Conservation (phyloP, 2,888 invertebrate species). For the Troilus luridus region DNA sequence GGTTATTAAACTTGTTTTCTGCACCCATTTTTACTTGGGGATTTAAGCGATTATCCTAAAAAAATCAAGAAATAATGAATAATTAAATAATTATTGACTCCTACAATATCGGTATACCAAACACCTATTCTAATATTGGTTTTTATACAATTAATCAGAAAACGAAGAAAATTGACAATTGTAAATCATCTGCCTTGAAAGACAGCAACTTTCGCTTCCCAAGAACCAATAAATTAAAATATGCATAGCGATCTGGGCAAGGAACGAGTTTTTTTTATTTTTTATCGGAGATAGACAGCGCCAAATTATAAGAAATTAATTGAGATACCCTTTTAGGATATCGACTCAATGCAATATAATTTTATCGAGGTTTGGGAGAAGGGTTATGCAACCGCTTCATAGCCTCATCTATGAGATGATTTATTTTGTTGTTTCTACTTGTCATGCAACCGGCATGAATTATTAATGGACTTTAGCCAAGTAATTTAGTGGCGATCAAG, state of each 20-base stretch:
- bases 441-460: background rate
- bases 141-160: background rate
- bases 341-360: background rate
- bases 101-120: background rate
- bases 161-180: background rate
- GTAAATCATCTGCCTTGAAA: slow-evolving; percentile 13
- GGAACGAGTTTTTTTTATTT: background rate
- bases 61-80: too few relatives aligned
- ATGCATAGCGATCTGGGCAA: background rate
- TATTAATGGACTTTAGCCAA: background rate
- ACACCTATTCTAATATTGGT: background rate
- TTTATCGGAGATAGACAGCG: background rate
- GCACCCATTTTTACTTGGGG: too few relatives aligned
- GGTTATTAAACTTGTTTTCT: too few relatives aligned
- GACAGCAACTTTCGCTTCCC: slow-evolving; percentile 6
- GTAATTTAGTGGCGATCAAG: background rate
- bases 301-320: slow-evolving; percentile 10
- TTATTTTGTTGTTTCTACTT: background rate
- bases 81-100: too few relatives aligned
- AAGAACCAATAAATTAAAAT: slow-evolving; percentile 28
- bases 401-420: background rate
- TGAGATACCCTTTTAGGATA: background rate
- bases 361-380: background rate
- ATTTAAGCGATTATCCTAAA: too few relatives aligned
- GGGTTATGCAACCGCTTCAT: background rate